Base-by-base conservation (phyloP, 2,888 invertebrate genomes). In the Venusia cambrica region DNA sequence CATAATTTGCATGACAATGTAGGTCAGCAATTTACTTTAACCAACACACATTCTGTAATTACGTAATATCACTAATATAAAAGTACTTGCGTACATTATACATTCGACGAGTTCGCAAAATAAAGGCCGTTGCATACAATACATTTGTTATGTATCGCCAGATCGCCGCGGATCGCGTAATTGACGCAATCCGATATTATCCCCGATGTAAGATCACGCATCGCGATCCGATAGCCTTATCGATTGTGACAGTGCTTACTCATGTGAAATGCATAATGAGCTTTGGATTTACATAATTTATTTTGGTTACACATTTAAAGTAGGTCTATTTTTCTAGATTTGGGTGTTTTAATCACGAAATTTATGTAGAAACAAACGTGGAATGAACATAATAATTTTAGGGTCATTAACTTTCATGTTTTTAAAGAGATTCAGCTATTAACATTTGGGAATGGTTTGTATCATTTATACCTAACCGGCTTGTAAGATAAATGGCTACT, bases 181-280 rank as follows among this genome's bases (percentile, higher is more conserved):
- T 87, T 87, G 85, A 87, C 85, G 78, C 80, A 68, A 71, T 69
- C 62, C 72, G 83, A 81, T 80, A 78, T 72, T 73, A 83, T 83
- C 77, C 79, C 64, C 73, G 71, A 64, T 71, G 74, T 73, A 72
- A 74, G 79, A 84, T 84, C 77, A 71, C 72, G 65, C 73, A 68
- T 68, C 69, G 62, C 57, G 56, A 57, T 54, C 54, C 67, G 84
- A 83, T 83, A 83, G 81, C 79, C 80, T 70, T 79, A 76, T 70
- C 61, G 56, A 63, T 62, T 56, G 64, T 62, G 72, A 78, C 78
- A 77, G 73, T 72, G 71, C 68, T 73, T 71, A 71, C 69, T 65
- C 62, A 65, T 61, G 62, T 70, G 65, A 72, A 65, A 72, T 73
- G 69, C 68, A 66, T 77, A 78, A 80, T 78, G 72, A 72, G 64